Percentiles rank a stretch among this genome's conserved stretches.
Evolutionary conservation across 2,797 vertebrate genomes (phyloP).

Genomic region (Rhyacichthys aspro): DNA sequence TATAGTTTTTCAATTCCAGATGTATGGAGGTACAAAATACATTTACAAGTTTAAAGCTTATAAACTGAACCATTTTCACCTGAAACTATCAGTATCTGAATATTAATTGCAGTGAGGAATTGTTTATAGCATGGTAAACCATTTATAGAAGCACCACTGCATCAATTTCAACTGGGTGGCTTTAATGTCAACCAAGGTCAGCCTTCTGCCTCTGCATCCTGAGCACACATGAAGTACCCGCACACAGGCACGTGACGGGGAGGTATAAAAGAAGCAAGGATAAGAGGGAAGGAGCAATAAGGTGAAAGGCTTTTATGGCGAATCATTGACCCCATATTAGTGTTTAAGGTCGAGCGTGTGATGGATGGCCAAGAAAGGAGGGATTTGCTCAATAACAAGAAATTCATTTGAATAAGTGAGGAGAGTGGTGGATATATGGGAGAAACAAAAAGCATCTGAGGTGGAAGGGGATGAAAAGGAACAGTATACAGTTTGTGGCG

Average conservation of each 20-base stretch:
- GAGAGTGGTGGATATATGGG: conserved; percentile 5
- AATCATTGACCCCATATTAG: conserved; percentile 50
- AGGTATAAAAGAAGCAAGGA: conserved; percentile 22
- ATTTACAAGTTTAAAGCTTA: neutral
- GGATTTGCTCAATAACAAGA: conserved; percentile 10
- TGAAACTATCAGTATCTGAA: conserved; percentile 28
- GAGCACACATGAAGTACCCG: conserved; percentile 3
- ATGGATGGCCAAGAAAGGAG: conserved; percentile 43
- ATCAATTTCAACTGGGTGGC: conserved; percentile 22
- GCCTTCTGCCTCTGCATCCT: conserved; percentile 6
- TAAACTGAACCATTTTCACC: conserved; percentile 11
- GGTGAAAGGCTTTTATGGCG: conserved; percentile 29
- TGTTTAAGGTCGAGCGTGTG: conserved; percentile 31
- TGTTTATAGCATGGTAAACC: conserved; percentile 9
- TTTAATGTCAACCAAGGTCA: conserved; percentile 56
- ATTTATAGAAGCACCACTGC: conserved; percentile 7
- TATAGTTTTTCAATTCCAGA: no score
- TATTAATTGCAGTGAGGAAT: conserved; percentile 16
- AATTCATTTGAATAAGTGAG: conserved; percentile 21
- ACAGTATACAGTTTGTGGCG: conserved; percentile 34
- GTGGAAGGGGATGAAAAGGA: conserved; percentile 28
- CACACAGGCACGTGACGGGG: conserved; percentile 6
- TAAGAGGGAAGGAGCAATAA: conserved; percentile 16
- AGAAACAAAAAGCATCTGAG: conserved; percentile 31
- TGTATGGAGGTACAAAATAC: no score